Percentiles rank a stretch among this genome's conserved stretches.
These are phyloP conservation scores for Diadophis punctatus DNA, from an alignment of 2,113 vertebrate genomes.

Conservation along the genomic window DNA sequence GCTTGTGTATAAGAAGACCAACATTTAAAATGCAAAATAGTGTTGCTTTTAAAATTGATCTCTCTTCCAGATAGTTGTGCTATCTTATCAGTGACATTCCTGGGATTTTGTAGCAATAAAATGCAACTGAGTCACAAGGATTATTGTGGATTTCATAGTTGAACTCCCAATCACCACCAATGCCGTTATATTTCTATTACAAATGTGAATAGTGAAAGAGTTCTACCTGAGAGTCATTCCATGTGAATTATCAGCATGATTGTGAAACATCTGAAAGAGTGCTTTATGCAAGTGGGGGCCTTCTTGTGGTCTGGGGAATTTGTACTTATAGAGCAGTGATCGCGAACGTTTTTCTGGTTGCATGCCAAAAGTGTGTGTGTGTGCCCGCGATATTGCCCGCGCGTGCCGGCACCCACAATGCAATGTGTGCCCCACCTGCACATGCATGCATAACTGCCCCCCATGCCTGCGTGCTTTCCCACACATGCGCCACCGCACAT, in stretches of 20 bases:
- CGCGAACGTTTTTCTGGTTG: no score
- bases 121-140: not conserved
- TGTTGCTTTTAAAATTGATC: not conserved
- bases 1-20: not conserved
- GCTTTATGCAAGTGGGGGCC: no score
- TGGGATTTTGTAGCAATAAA: not conserved
- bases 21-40: not conserved
- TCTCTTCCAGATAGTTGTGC: not conserved
- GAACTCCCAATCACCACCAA: not conserved
- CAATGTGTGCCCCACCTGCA: no score
- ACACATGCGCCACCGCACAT: no score
- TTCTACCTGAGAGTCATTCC: not conserved
- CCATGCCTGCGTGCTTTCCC: no score
- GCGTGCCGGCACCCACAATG: no score
- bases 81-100: not conserved
- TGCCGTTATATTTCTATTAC: not conserved
- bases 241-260: not conserved
- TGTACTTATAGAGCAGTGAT: not conserved
- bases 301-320: not conserved
- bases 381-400: no score
- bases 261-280: not conserved
- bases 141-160: not conserved
- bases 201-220: not conserved
- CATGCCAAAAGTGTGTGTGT: no score
- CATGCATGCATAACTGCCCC: no score